A percentile compares a stretch with the other conserved stretches of the same genome.
These are phyloP conservation scores for Centrocercus urophasianus DNA, from an alignment of 2,113 vertebrate genomes.

Conservation along the genomic window DNA sequence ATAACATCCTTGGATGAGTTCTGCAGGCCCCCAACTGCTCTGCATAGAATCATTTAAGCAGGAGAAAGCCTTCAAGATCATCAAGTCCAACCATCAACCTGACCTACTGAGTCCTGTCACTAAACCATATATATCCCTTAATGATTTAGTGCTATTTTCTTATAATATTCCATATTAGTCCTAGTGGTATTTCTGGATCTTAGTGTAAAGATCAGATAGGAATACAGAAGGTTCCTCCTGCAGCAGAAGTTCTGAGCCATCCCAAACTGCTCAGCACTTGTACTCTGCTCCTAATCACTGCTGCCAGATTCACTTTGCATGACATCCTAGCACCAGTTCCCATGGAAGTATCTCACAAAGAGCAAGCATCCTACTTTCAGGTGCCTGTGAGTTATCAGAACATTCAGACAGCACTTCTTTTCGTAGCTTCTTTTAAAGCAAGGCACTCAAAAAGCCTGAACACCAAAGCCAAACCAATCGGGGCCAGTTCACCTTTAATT, in stretches of 20 bases:
- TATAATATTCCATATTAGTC: no score
- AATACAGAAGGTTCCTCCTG: not conserved
- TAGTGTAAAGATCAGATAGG: no score
- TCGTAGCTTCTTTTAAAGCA: not conserved
- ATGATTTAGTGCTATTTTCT: no score
- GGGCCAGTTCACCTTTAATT: slow-evolving; percentile 12
- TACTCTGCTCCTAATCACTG: not conserved
- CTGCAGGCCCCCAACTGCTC: not conserved
- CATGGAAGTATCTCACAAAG: not conserved
- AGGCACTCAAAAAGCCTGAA: not conserved
- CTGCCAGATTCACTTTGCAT: not conserved
- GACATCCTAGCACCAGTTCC: not conserved
- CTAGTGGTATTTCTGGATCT: no score
- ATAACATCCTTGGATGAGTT: not conserved
- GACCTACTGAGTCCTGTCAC: no score
- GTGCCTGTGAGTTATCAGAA: not conserved
- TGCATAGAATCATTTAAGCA: not conserved
- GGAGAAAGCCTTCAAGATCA: no score
- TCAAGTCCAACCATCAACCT: no score
- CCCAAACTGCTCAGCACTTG: not conserved
- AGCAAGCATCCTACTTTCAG: not conserved
- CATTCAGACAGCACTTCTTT: not conserved
- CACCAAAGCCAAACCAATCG: not conserved
- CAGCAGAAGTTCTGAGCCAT: not conserved
- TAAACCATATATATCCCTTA: no score